These are phyloP conservation scores for Arion vulgaris DNA, from an alignment of 1,140 invertebrate species.

Conservation along the genomic window DNA sequence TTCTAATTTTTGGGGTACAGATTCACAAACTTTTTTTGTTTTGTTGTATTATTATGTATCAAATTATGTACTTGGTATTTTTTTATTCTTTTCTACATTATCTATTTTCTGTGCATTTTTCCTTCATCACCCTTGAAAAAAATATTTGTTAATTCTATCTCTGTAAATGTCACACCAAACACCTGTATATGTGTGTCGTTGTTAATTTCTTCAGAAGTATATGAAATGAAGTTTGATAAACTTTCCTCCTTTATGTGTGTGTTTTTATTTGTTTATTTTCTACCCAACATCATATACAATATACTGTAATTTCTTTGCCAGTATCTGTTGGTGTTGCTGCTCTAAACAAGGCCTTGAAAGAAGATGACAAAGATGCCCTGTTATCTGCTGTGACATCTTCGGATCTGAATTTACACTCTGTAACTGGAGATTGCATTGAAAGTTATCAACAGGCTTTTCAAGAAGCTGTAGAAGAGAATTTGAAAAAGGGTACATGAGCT, in stretches of 20 bases:
- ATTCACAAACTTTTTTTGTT: too few relatives aligned
- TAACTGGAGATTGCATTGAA: conserved; percentile 61
- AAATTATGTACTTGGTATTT: too few relatives aligned
- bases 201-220: too few relatives aligned
- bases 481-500: conserved; percentile 48
- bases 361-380: conserved; percentile 53
- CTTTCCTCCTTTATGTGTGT: conserved; percentile 5
- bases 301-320: conserved; percentile 40
- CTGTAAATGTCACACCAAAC: too few relatives aligned
- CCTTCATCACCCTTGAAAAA: too few relatives aligned
- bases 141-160: too few relatives aligned
- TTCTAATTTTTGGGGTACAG: too few relatives aligned
- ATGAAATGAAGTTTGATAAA: not conserved
- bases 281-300: not conserved
- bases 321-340: conserved; percentile 64
- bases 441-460: conserved; percentile 60
- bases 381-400: conserved; percentile 44
- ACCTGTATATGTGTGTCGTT: too few relatives aligned
- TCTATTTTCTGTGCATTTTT: too few relatives aligned
- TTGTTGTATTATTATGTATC: too few relatives aligned
- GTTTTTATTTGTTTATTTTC: too few relatives aligned
- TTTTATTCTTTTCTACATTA: too few relatives aligned
- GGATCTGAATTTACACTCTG: conserved; percentile 56
- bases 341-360: conserved; percentile 59
- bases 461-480: conserved; percentile 50